Evolutionary conservation across 2,797 vertebrate species (phyloP).

Genomic region (Cryptoblepharus egeriae): DNA sequence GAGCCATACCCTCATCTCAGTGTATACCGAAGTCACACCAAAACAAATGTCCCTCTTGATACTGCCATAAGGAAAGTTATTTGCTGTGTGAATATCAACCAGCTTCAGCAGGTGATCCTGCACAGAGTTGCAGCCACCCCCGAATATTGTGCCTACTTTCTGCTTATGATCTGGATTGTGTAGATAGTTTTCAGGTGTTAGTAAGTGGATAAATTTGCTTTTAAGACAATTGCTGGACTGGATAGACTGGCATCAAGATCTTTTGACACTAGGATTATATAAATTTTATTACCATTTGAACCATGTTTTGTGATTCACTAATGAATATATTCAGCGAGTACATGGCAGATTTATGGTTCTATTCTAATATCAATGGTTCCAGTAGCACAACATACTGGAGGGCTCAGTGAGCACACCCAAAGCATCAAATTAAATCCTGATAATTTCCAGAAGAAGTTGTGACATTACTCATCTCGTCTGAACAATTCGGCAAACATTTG

Average conservation of each 20-base stretch:
- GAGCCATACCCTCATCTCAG: too few species aligned
- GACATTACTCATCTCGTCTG: constrained; percentile 37
- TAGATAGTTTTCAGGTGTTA: neutral
- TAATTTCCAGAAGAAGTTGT: constrained; percentile 62
- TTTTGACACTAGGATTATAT: neutral
- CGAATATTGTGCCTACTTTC: too few species aligned
- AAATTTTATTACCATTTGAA: neutral
- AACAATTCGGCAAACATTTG: constrained; percentile 45
- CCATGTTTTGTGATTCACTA: neutral
- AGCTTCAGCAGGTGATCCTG: too few species aligned
- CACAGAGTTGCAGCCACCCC: too few species aligned
- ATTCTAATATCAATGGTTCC: neutral
- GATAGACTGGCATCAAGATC: neutral
- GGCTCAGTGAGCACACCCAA: constrained; percentile 48
- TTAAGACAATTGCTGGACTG: neutral
- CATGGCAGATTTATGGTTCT: neutral
- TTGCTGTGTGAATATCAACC: too few species aligned
- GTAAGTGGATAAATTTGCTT: neutral
- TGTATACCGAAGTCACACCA: too few species aligned
- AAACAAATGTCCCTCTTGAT: too few species aligned
- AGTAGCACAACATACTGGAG: constrained; percentile 44
- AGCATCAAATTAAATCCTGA: constrained; percentile 52
- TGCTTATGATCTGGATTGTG: neutral
- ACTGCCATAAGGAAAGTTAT: too few species aligned
- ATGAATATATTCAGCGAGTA: neutral